Evolutionary conservation across 2,113 vertebrate genomes (phyloP), one percentile per base, ranked within the genome.

Genomic region (Scopus umbretta): DNA sequence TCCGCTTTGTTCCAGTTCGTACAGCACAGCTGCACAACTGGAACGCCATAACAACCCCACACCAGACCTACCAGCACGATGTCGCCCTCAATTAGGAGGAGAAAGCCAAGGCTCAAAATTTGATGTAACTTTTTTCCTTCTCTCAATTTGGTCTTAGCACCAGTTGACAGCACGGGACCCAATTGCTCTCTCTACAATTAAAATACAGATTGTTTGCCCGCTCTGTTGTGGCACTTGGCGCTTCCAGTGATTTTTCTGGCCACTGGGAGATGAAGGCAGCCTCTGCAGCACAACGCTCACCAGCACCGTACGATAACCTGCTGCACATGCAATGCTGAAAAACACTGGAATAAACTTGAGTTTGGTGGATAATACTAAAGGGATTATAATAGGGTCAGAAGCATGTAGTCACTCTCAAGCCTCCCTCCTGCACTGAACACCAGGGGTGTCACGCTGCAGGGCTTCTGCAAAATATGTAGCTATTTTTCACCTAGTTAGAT

Each of bases 381-480:
- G 23, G 80, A 81, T 72, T 67, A 47, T 22, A 82, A 73, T 22
- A 21, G 40, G 67, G 58, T 36, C 50, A 89, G 70, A 89, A 81
- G 47, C 43, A 55, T 3, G 2, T 19, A 67, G 38, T 19, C 50
- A 80, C 67, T 53, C 72, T 47, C 2, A 2, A 73, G 38, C 49
- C 42, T 81, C 52, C 27, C 52, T 78, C 71, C 71, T 21, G 45
- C 68, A 55, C 67, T 20, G 32, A 65, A 38, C 38, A 36, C 1
- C 0, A 53, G 27, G 14, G 21, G 6, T 53, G 84, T 55, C 55
- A 30, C 0, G 1, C 59, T 72, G 65, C 61, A 81, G 79, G 55
- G 34, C 61, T 76, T 81, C 71, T 94, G 67, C 66, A 95, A 92
- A 92, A 58, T 40, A 94, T 45, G 49, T 38, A 61, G 18, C 16